A percentile compares a stretch with the other conserved stretches of the same genome.
Evolutionary conservation across 2,797 vertebrate genomes (phyloP).

Genomic region (Gouania willdenowi): DNA sequence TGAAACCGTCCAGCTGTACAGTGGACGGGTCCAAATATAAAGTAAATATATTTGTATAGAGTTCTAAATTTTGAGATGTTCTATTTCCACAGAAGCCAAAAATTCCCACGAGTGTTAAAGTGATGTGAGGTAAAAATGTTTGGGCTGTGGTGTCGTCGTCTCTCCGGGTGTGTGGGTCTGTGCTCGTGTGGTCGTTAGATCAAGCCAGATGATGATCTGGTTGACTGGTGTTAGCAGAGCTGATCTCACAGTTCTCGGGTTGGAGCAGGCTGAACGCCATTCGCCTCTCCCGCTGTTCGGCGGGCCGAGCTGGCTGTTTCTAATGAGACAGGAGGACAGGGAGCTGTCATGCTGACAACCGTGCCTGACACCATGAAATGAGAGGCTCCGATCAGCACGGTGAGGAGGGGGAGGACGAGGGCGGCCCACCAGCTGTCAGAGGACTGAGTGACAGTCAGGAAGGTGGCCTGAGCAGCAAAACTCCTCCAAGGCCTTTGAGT

Average conservation of each 20-base stretch:
- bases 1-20: too few species aligned
- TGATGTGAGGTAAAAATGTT: too few species aligned
- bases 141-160: too few species aligned
- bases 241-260: slow-evolving; percentile 54
- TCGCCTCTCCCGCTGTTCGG: slow-evolving; percentile 57
- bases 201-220: slow-evolving; percentile 57
- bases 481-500: slow-evolving; percentile 52
- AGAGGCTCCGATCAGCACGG: slow-evolving; percentile 54
- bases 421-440: slow-evolving; percentile 61
- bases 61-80: too few species aligned
- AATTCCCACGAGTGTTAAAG: too few species aligned
- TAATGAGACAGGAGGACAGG: slow-evolving; percentile 81
- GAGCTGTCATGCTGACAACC: slow-evolving; percentile 74
- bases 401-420: slow-evolving; percentile 19
- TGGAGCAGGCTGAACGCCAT: slow-evolving; percentile 40
- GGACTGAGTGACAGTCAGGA: slow-evolving; percentile 74
- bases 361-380: slow-evolving; percentile 78
- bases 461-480: slow-evolving; percentile 64
- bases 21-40: too few species aligned
- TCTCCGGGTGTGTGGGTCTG: slow-evolving; percentile 15
- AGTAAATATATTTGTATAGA: too few species aligned
- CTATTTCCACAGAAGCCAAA: too few species aligned
- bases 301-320: slow-evolving; percentile 74
- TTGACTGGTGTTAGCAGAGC: slow-evolving; percentile 65
- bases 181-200: slow-evolving; percentile 53